Evolutionary conservation across 2,888 invertebrate species (phyloP).

Genomic region (Dendrolimus houi): DNA sequence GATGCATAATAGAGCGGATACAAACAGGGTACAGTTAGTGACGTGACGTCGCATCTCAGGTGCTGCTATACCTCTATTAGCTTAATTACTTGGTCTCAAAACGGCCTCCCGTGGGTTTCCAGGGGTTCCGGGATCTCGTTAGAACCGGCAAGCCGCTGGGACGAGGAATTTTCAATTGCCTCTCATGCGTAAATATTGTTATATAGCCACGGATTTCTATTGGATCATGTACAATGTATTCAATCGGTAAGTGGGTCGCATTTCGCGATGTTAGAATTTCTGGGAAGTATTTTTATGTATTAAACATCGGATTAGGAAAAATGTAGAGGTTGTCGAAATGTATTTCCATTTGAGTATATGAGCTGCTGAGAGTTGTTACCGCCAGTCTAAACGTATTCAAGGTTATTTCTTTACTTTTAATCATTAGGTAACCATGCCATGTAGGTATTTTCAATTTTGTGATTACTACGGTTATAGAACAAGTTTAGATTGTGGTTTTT

Average conservation of each 20-base stretch:
- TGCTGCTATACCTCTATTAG: constrained; percentile 26
- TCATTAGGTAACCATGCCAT: too few relatives aligned
- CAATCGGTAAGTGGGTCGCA: neutral
- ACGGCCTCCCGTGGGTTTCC: constrained; percentile 17
- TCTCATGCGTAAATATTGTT: constrained; percentile 24
- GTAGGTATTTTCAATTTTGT: too few relatives aligned
- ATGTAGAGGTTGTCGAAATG: neutral
- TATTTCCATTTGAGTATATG: neutral
- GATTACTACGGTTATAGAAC: too few relatives aligned
- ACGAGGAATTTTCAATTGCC: constrained; percentile 32
- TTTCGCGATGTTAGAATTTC: neutral
- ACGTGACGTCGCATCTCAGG: neutral
- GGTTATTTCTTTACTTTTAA: too few relatives aligned
- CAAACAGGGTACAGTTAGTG: neutral
- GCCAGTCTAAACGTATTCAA: too few relatives aligned
- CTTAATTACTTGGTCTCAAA: constrained; percentile 45
- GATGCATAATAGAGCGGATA: neutral
- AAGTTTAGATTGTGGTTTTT: too few relatives aligned
- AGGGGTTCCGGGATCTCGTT: neutral
- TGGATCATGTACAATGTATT: neutral
- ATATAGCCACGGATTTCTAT: constrained; percentile 1
- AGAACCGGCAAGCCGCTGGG: constrained; percentile 14
- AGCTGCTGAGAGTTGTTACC: neutral
- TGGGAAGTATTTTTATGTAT: neutral
- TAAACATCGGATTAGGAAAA: neutral